Percentiles rank a stretch among this genome's conserved stretches.
phyloP scores from a whole-genome alignment of 1,140 invertebrate species.

The Panagrolaimus sp. region DNA sequence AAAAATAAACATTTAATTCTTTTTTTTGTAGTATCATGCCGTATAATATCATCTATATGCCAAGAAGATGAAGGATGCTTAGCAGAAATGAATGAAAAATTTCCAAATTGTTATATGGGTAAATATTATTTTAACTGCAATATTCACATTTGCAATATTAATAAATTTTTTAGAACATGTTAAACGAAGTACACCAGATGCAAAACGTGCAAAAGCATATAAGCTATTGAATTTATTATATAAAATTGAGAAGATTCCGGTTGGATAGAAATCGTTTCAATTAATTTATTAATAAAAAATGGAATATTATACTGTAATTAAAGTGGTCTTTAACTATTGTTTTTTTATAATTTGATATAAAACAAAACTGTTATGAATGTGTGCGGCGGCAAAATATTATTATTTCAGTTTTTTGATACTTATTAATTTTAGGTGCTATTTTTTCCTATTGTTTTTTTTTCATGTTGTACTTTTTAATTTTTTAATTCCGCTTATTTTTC shows the following conservation, averaged over 20 bases:
- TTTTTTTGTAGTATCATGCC: constrained; percentile 26
- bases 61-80: constrained; percentile 23
- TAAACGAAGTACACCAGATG: background rate
- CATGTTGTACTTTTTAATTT: too few species aligned
- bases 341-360: too few species aligned
- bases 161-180: background rate
- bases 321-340: too few species aligned
- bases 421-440: too few species aligned
- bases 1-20: background rate
- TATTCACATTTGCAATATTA: background rate
- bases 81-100: constrained; percentile 27
- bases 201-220: constrained; percentile 20
- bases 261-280: background rate
- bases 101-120: constrained; percentile 29
- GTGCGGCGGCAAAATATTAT: too few species aligned
- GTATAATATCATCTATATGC: constrained; percentile 28
- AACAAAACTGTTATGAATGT: too few species aligned
- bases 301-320: too few species aligned
- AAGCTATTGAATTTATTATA: constrained; percentile 22
- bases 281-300: too few species aligned
- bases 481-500: too few species aligned
- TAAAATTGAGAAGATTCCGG: background rate
- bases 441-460: too few species aligned
- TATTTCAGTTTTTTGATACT: too few species aligned
- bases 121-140: background rate